Conservation (phyloP, 2,113 vertebrate species). For the Laticauda laticaudata region DNA sequence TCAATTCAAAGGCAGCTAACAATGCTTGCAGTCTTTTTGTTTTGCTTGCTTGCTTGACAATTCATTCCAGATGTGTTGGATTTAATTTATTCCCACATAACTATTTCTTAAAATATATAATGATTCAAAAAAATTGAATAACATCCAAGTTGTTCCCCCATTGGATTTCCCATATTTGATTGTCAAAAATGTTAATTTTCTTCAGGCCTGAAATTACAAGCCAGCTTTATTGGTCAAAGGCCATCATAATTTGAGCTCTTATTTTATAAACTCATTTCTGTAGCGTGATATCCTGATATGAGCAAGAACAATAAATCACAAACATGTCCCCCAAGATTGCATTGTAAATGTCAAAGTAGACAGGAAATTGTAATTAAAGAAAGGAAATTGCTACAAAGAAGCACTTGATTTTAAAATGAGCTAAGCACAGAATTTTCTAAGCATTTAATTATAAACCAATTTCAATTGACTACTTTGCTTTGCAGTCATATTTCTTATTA, state of each 20-base stretch:
- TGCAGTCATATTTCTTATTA: conserved; percentile 80
- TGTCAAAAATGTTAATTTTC: conserved; percentile 92
- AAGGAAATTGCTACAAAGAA: conserved; percentile 95
- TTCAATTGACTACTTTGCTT: conserved; percentile 82
- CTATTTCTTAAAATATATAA: conserved; percentile 58
- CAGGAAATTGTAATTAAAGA: conserved; percentile 98
- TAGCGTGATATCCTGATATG: conserved; percentile 87
- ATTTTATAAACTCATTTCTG: conserved; percentile 95
- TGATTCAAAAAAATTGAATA: conserved; percentile 72
- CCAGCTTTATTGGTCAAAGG: conserved; percentile 92
- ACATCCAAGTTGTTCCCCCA: conserved; percentile 66
- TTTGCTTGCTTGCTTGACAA: conserved; percentile 50
- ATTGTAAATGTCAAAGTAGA: conserved; percentile 94
- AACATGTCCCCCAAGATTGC: conserved; percentile 92
- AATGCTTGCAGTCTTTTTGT: conserved; percentile 57
- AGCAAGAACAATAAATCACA: conserved; percentile 96
- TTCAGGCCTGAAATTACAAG: conserved; percentile 87
- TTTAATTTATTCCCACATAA: conserved; percentile 46
- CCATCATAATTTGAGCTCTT: conserved; percentile 92
- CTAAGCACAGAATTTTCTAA: conserved; percentile 88
- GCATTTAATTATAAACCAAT: conserved; percentile 93
- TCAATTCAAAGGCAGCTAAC: conserved; percentile 57
- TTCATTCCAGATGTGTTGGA: conserved; percentile 45
- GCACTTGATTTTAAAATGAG: conserved; percentile 93
- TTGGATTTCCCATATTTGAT: conserved; percentile 78